Evolutionary conservation across 2,888 invertebrate species (phyloP), one percentile per base, ranked within the genome.

Genomic region (Melieria picta): DNA sequence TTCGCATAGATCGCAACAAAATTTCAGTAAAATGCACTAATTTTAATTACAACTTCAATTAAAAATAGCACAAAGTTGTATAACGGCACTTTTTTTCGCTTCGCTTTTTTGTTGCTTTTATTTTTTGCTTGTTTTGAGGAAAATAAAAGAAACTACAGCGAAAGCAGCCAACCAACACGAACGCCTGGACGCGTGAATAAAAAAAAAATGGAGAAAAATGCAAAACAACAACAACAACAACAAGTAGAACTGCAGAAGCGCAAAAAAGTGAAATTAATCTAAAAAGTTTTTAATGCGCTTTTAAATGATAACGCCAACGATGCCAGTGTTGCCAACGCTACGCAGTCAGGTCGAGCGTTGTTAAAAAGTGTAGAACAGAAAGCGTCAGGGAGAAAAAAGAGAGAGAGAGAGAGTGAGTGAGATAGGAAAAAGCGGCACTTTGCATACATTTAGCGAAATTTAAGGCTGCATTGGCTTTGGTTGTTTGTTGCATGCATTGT

Each of bases 221-320:
- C 46, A 57, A 42, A 72, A 72, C 58, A 75, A 69, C 63, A 61
- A 71, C 30, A 43, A 48, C 56, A 30, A 71, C 65, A 65, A 66
- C n/a, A 72, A 67, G 16, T 30, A 61, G n/a, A 61, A 60, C 46
- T 71, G 71, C 46, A 55, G 30, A 67, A 55, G 47, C 62, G 52
- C 62, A 73, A 74, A 75, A 75, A 75, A 77, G 78, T 77, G 80
- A 82, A 84, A 83, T 83, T 83, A 84, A 83, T 83, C 84, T 83
- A 83, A 83, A 83, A 83, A 83, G 79, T 83, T 83, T 84, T 84
- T 84, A 83, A 83, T 83, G 81, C 82, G 83, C 81, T 84, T 84
- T 84, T 84, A 83, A 83, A 84, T 83, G 82, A 83, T 73, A 72
- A 72, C 71, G 74, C 73, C 71, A 63, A 65, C 68, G 69, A 69